A percentile compares a stretch with the other conserved stretches of the same genome.
These are phyloP conservation scores for Lutraria rhynchaena DNA, from an alignment of 1,140 invertebrate genomes.

Conservation along the genomic window DNA sequence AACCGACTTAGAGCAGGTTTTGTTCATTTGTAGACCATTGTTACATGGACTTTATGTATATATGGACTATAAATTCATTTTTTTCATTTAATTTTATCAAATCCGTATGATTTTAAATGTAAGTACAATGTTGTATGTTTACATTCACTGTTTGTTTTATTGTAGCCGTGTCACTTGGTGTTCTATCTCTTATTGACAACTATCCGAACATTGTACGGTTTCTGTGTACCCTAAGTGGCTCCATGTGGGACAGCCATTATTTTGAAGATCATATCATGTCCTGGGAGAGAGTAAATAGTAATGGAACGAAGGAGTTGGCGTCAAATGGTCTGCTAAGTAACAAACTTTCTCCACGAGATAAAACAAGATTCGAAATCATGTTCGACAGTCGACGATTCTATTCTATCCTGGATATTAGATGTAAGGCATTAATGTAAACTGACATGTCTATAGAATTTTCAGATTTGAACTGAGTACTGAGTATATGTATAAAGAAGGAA, in stretches of 20 bases:
- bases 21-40: too few species aligned
- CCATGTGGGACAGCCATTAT: slow-evolving; percentile 45
- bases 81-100: too few species aligned
- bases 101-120: too few species aligned
- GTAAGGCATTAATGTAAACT: slow-evolving; percentile 7
- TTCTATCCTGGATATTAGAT: neutral
- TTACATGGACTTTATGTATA: too few species aligned
- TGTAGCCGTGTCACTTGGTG: slow-evolving; percentile 16
- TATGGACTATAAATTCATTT: too few species aligned
- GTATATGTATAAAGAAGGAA: too few species aligned
- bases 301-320: neutral
- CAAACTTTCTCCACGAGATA: neutral
- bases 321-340: slow-evolving; percentile 22
- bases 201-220: slow-evolving; percentile 8
- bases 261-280: slow-evolving; percentile 29
- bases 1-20: too few species aligned
- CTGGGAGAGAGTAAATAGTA: neutral
- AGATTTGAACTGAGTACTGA: neutral
- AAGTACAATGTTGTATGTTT: too few species aligned
- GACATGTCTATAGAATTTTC: neutral
- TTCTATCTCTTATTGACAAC: slow-evolving; percentile 12
- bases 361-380: neutral
- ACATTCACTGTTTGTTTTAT: neutral
- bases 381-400: slow-evolving; percentile 35
- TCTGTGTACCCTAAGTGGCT: slow-evolving; percentile 39